These are phyloP conservation scores for Myocastor coypus DNA, from an alignment of 2,113 vertebrate species.

Conservation along the genomic window DNA sequence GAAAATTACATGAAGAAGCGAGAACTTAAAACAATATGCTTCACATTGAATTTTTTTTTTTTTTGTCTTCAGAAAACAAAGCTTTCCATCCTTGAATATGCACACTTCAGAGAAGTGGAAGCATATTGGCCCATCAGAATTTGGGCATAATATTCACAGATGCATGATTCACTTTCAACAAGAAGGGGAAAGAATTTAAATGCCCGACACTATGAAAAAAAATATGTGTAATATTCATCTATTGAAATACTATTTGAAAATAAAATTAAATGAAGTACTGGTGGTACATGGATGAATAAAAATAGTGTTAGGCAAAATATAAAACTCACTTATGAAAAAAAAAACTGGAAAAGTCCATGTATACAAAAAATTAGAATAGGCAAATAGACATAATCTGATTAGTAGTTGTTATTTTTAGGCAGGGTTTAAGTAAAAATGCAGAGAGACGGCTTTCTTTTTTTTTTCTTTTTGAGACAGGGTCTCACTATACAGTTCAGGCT, in stretches of 20 bases:
- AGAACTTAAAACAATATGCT: not conserved
- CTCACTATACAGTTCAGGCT: no score
- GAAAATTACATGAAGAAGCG: slow-evolving; percentile 27
- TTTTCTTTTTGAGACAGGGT: no score
- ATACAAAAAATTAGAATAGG: not conserved
- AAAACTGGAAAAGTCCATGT: not conserved
- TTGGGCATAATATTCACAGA: not conserved
- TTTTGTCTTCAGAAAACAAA: slow-evolving; percentile 20
- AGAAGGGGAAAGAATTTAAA: not conserved
- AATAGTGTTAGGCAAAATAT: not conserved
- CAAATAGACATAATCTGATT: not conserved
- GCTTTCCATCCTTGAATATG: not conserved
- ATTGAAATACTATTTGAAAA: not conserved
- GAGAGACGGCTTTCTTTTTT: no score
- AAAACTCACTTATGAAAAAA: not conserved
- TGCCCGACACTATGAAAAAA: not conserved
- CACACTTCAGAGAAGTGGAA: not conserved
- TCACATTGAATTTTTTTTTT: not conserved
- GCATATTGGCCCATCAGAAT: not conserved
- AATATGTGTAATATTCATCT: not conserved
- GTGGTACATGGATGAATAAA: not conserved
- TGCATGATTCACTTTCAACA: not conserved
- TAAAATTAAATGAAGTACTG: not conserved
- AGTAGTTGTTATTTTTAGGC: not conserved
- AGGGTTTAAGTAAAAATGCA: not conserved